A percentile compares a stretch with the other conserved stretches of the same genome.
phyloP scores from a whole-genome alignment of 2,113 vertebrate species.

The Lutjanus erythropterus region DNA sequence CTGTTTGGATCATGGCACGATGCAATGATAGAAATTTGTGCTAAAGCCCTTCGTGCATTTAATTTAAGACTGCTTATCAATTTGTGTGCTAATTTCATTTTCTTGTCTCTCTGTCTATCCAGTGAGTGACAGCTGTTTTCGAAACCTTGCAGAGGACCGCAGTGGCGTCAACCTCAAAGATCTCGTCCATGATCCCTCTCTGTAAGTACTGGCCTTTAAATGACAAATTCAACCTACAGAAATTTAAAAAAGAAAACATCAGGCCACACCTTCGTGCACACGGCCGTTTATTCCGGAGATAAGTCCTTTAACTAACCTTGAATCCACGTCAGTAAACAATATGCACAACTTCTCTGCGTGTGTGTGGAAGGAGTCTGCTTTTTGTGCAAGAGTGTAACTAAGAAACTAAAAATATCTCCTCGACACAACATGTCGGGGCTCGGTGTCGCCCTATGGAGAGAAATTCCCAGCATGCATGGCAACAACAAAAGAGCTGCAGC shows the following conservation, averaged over 20 bases:
- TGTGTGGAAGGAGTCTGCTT: constrained; percentile 20
- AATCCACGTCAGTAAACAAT: background rate
- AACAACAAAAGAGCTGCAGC: constrained; percentile 64
- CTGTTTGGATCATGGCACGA: background rate
- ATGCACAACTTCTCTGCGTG: constrained; percentile 15
- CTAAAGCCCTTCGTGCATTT: background rate
- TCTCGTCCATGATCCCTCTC: constrained; percentile 97
- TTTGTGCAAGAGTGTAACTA: constrained; percentile 52
- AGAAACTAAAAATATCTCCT: constrained; percentile 70
- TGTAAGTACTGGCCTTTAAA: constrained; percentile 88
- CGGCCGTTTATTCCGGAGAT: background rate
- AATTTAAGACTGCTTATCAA: background rate
- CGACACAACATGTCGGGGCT: constrained; percentile 60
- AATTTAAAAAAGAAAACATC: background rate
- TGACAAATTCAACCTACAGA: background rate
- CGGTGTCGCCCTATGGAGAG: constrained; percentile 59
- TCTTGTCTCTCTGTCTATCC: constrained; percentile 51
- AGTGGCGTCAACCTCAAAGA: constrained; percentile 99
- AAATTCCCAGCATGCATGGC: constrained; percentile 70
- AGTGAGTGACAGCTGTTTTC: constrained; percentile 99
- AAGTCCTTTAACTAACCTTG: constrained; percentile 24
- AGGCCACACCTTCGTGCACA: background rate
- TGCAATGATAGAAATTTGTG: background rate
- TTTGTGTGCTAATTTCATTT: constrained; percentile 19
- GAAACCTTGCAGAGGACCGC: constrained; percentile 98